These are phyloP conservation scores for Chiroxiphia lanceolata DNA, from an alignment of 2,797 vertebrate genomes.

Conservation along the genomic window DNA sequence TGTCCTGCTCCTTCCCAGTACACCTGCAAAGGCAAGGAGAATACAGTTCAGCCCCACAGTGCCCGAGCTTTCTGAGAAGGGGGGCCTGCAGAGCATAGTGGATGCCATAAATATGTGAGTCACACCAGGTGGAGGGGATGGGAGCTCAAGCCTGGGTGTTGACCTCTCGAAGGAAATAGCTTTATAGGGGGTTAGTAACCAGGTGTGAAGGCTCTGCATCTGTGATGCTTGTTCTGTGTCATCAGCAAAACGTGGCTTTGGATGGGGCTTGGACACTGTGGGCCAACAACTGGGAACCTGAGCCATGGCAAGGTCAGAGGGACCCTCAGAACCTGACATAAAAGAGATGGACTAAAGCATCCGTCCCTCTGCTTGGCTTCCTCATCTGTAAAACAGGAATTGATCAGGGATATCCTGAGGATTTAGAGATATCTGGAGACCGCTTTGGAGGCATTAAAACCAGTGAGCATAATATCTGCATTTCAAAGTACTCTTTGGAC, in stretches of 20 bases:
- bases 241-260: not conserved
- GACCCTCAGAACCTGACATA: not conserved
- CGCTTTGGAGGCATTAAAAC: conserved; percentile 54
- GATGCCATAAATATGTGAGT: fast-evolving
- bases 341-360: conserved; percentile 13
- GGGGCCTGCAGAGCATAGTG: not conserved
- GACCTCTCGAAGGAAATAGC: not conserved
- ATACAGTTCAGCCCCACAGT: not conserved
- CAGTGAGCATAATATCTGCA: conserved; percentile 48
- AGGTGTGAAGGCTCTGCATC: not conserved
- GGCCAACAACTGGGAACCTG: not conserved
- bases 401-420: conserved; percentile 54
- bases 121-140: not conserved
- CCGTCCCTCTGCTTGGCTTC: not conserved
- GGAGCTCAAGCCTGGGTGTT: not conserved
- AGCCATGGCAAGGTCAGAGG: not conserved
- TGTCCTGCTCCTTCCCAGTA: conserved; percentile 9
- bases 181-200: not conserved
- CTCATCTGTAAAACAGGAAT: conserved; percentile 49
- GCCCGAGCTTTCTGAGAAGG: fast-evolving
- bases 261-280: not conserved
- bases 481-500: conserved; percentile 60
- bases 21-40: not conserved
- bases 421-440: conserved; percentile 65
- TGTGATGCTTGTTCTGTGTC: not conserved